phyloP scores from a whole-genome alignment of 2,888 invertebrate species.

The Plebejus argus region DNA sequence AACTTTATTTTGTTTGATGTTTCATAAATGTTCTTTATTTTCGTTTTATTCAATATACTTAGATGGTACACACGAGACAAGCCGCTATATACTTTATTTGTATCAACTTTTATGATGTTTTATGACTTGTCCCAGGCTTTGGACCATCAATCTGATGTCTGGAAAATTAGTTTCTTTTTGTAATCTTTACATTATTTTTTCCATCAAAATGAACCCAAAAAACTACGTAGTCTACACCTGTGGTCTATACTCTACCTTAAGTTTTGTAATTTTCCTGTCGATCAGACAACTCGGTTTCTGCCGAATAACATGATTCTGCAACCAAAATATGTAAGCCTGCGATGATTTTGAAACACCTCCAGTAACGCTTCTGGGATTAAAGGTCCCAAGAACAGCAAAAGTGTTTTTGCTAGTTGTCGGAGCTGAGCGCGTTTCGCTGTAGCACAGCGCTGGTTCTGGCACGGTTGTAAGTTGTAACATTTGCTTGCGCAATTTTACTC shows the following conservation, averaged over 20 bases:
- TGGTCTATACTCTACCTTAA: neutral
- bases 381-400: constrained; percentile 51
- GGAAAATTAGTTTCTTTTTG: too few relatives aligned
- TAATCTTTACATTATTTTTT: too few relatives aligned
- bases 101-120: too few relatives aligned
- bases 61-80: too few relatives aligned
- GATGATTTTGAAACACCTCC: constrained; percentile 35
- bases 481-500: constrained; percentile 26
- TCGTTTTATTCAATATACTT: neutral
- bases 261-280: neutral
- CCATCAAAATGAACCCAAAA: too few relatives aligned
- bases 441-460: constrained; percentile 36
- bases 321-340: neutral
- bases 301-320: neutral
- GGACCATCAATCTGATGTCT: too few relatives aligned
- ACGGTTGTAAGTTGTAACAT: neutral
- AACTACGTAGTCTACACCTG: too few relatives aligned
- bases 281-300: neutral
- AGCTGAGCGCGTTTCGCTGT: constrained; percentile 55
- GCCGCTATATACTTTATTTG: too few relatives aligned
- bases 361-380: constrained; percentile 45
- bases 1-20: neutral
- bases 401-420: constrained; percentile 46
- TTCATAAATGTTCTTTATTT: neutral
- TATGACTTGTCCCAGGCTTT: too few relatives aligned